phyloP scores from a whole-genome alignment of 1,140 invertebrate species.

The Saccostrea glomerata region DNA sequence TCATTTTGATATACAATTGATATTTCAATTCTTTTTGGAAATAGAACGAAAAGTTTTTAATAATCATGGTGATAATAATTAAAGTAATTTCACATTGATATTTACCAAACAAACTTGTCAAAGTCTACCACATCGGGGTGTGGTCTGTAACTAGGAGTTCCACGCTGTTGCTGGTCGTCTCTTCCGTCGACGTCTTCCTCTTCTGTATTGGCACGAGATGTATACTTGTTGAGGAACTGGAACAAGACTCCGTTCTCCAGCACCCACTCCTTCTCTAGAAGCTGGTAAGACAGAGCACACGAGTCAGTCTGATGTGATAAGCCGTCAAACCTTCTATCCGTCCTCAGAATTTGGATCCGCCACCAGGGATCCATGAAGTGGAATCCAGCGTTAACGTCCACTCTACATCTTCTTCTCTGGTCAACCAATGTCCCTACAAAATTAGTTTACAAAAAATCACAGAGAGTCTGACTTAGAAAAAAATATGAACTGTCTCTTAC shows the following conservation, averaged over 20 bases:
- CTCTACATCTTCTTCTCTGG: neutral
- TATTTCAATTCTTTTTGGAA: no score
- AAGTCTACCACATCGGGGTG: neutral
- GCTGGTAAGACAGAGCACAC: slow-evolving; percentile 28
- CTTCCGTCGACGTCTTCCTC: neutral
- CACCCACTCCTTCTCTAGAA: neutral
- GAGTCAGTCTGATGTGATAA: neutral
- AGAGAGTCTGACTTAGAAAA: neutral
- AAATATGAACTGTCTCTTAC: no score
- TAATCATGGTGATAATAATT: no score
- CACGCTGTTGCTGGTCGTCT: neutral
- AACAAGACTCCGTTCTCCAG: neutral
- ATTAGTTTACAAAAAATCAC: neutral
- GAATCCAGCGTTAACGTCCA: slow-evolving; percentile 57
- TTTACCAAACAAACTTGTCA: slow-evolving; percentile 18
- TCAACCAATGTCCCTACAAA: neutral
- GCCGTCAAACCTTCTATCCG: slow-evolving; percentile 17
- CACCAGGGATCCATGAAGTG: slow-evolving; percentile 67
- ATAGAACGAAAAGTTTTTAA: no score
- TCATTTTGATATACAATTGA: no score
- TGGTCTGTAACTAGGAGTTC: neutral
- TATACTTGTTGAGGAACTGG: neutral
- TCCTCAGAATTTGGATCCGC: slow-evolving; percentile 60
- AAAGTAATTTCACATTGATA: neutral
- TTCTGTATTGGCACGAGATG: neutral